Conservation (phyloP, 2,888 invertebrate genomes). For the Sepiola atlantica region DNA sequence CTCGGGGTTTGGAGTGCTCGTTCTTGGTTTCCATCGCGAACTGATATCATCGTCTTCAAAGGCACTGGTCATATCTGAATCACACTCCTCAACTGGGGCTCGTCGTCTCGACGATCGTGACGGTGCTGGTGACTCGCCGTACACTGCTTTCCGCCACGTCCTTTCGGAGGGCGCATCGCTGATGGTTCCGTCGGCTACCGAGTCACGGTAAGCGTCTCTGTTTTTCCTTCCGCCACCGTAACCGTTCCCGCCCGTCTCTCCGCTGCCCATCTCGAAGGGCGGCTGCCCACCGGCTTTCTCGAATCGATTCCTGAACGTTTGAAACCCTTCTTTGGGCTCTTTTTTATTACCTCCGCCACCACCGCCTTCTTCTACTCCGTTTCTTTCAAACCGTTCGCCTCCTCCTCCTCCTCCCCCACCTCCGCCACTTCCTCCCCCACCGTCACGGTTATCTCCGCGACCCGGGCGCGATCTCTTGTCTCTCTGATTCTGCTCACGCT, state of each 20-base stretch:
- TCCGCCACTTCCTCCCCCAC: slow-evolving; percentile 53
- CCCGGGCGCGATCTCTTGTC: slow-evolving; percentile 53
- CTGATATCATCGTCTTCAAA: slow-evolving; percentile 54
- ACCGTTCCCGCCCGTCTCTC: slow-evolving; percentile 50
- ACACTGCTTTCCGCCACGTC: slow-evolving; percentile 67
- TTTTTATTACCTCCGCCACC: slow-evolving; percentile 47
- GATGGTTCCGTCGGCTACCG: slow-evolving; percentile 55
- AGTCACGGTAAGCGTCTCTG: slow-evolving; percentile 24
- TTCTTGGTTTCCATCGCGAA: slow-evolving; percentile 56
- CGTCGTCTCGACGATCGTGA: slow-evolving; percentile 48
- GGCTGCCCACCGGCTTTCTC: not conserved
- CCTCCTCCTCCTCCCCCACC: slow-evolving; percentile 47
- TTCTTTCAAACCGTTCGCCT: slow-evolving; percentile 52
- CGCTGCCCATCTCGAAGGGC: slow-evolving; percentile 24
- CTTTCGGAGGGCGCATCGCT: slow-evolving; percentile 63
- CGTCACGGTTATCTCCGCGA: slow-evolving; percentile 57
- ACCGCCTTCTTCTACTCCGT: slow-evolving; percentile 47
- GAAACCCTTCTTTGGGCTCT: not conserved
- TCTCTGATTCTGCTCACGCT: slow-evolving; percentile 52
- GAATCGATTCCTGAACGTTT: not conserved
- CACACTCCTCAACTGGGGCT: slow-evolving; percentile 48
- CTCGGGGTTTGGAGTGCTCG: slow-evolving; percentile 62
- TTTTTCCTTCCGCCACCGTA: not conserved
- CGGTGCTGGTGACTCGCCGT: slow-evolving; percentile 60
- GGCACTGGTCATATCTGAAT: slow-evolving; percentile 52